Percentiles rank a stretch among this genome's conserved stretches.
These are phyloP conservation scores for Plagodis pulveraria DNA, from an alignment of 2,888 invertebrate genomes.

Conservation along the genomic window DNA sequence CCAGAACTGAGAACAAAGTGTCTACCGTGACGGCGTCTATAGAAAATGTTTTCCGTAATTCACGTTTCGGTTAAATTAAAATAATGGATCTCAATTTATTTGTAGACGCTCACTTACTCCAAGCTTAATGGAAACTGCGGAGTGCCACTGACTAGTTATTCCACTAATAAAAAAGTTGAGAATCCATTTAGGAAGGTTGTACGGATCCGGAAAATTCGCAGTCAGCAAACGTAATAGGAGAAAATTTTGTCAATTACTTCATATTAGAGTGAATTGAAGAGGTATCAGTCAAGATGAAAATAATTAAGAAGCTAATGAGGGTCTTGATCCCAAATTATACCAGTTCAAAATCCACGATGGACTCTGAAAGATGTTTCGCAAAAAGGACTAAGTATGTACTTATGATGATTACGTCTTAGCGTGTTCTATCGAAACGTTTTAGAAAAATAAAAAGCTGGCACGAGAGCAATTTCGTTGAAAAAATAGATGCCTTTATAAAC, in stretches of 20 bases:
- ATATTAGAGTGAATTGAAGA: slow-evolving; percentile 28
- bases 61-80: slow-evolving; percentile 47
- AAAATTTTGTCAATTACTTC: slow-evolving; percentile 28
- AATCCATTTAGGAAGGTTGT: slow-evolving; percentile 10
- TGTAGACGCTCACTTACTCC: slow-evolving; percentile 39
- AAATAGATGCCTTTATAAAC: slow-evolving; percentile 43
- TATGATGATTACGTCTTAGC: neutral
- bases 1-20: slow-evolving; percentile 35
- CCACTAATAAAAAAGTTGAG: slow-evolving; percentile 34
- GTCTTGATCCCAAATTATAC: slow-evolving; percentile 14
- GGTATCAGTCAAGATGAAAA: slow-evolving; percentile 27
- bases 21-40: slow-evolving; percentile 31
- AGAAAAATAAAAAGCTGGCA: slow-evolving; percentile 20
- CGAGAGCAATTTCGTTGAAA: slow-evolving; percentile 39
- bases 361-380: too few species aligned
- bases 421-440: slow-evolving; percentile 18
- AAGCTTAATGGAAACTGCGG: slow-evolving; percentile 36
- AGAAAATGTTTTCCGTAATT: slow-evolving; percentile 40
- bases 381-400: too few species aligned
- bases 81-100: slow-evolving; percentile 52
- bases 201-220: slow-evolving; percentile 15
- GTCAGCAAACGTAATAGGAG: slow-evolving; percentile 12
- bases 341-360: neutral
- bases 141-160: slow-evolving; percentile 32
- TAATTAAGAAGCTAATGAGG: slow-evolving; percentile 32